These are phyloP conservation scores for Acanthurus leucopareius DNA, from an alignment of 2,797 vertebrate species.

Conservation along the genomic window DNA sequence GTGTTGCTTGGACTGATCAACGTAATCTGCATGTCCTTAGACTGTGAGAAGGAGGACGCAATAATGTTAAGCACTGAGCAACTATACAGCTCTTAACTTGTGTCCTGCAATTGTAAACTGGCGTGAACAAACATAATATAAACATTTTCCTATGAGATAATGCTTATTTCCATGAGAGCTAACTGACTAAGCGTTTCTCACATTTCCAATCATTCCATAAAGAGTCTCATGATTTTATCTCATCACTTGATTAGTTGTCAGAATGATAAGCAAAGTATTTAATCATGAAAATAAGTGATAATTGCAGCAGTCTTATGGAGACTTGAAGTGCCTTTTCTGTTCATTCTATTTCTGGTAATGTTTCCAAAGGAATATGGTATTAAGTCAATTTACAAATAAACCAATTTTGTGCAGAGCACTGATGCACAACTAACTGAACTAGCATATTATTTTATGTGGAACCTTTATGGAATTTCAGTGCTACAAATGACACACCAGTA, in stretches of 20 bases:
- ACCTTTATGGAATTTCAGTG: constrained; percentile 58
- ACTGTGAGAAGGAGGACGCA: too few relatives aligned
- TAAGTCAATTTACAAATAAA: constrained; percentile 39
- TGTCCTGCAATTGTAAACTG: too few relatives aligned
- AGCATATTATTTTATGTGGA: constrained; percentile 45
- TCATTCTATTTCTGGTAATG: constrained; percentile 24
- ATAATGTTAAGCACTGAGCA: too few relatives aligned
- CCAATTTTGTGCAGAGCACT: constrained; percentile 35
- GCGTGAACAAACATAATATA: too few relatives aligned
- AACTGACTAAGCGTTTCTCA: not conserved
- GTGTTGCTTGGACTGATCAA: too few relatives aligned
- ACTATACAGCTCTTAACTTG: too few relatives aligned
- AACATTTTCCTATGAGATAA: too few relatives aligned
- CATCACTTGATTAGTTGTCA: not conserved
- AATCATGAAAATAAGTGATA: not conserved
- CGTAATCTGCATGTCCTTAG: too few relatives aligned
- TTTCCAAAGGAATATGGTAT: constrained; percentile 24
- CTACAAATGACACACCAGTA: constrained; percentile 68
- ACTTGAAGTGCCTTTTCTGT: constrained; percentile 10
- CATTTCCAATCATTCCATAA: not conserved
- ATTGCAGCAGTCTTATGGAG: not conserved
- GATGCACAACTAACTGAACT: constrained; percentile 50
- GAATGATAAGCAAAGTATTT: not conserved
- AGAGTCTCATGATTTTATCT: not conserved
- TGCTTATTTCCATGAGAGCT: not conserved